Evolutionary conservation across 2,888 invertebrate species (phyloP), one percentile per base, ranked within the genome.

Genomic region (Drosophila nigricruria): DNA sequence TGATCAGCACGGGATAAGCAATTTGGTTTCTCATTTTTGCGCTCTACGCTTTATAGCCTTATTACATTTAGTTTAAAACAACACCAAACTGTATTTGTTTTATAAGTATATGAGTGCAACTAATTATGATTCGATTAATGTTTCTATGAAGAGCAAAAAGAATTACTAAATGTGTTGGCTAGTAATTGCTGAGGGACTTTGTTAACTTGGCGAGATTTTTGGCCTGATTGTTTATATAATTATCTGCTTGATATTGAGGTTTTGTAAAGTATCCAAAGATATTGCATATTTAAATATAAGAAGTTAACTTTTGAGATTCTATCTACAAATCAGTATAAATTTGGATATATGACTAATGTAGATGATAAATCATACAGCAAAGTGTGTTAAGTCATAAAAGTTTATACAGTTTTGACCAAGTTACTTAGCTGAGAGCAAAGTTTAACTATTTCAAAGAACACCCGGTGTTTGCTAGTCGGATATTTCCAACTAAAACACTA

Each of bases 1-100:
- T 72, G 88, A 86, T 88, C 63, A 38, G 4, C 12, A n/a, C 18
- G 42, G 42, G 89, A 86, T 86, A 88, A 88, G 75, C 68, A 72
- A 78, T 83, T 83, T 69, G 50, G 64, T 60, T 82, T 49, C 64
- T 47, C 61, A 45, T 47, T 23, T 66, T 45, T 27, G 23, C 25
- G 38, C 25, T 30, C 34, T 43, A 40, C 43, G 23, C 12, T 34
- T 20, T 27, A 16, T 9, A 25, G n/a, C 4, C 52, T 40, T 18
- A 36, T 25, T 20, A 12, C 45, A 38, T 34, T 67, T 63, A 8
- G 45, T n/a, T 36, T 47, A 9, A 27, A n/a, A 9, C 45, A 45
- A 14, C 6, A 8, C 30, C 1, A 25, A 52, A 32, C 8, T 30
- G 18, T 32, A 49, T 49, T 49, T 49, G 49, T 1, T 49, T 32